Conservation (phyloP, 37 sponge, comb jelly and placozoan genomes). For the Beroe forskalii region DNA sequence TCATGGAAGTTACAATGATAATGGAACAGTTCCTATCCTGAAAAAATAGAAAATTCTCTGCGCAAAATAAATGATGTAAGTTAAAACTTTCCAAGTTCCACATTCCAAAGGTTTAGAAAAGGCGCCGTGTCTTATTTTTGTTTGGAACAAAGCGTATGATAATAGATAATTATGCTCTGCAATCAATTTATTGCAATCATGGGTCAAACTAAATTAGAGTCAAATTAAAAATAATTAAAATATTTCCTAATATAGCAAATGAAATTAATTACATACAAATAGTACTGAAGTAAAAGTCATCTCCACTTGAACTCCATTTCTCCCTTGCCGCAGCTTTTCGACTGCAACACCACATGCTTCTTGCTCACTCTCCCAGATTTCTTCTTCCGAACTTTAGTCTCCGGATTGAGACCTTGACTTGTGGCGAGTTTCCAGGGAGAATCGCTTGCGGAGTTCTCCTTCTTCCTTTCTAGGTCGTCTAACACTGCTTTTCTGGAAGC, state of each 20-base stretch:
- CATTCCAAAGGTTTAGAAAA: too few species aligned
- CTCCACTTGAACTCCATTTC: background rate
- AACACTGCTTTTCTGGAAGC: background rate
- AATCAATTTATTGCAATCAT: too few species aligned
- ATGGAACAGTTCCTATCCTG: too few species aligned
- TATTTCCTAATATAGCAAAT: background rate
- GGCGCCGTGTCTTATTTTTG: too few species aligned
- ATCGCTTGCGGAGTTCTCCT: background rate
- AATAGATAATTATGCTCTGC: too few species aligned
- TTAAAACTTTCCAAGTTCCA: too few species aligned
- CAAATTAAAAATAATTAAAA: background rate
- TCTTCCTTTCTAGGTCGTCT: background rate
- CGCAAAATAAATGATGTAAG: too few species aligned
- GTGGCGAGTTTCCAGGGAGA: slow-evolving; percentile 15
- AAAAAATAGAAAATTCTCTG: too few species aligned
- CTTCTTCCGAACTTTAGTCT: background rate
- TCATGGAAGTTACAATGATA: too few species aligned
- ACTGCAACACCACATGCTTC: slow-evolving; percentile 2
- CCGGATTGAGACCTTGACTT: too few species aligned
- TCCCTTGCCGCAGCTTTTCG: background rate
- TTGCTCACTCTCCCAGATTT: background rate
- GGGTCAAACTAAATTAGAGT: background rate
- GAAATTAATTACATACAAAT: background rate
- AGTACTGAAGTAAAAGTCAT: background rate
- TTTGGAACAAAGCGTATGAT: too few species aligned